phyloP scores from a whole-genome alignment of 2,113 vertebrate genomes.

The Chitala chitala region DNA sequence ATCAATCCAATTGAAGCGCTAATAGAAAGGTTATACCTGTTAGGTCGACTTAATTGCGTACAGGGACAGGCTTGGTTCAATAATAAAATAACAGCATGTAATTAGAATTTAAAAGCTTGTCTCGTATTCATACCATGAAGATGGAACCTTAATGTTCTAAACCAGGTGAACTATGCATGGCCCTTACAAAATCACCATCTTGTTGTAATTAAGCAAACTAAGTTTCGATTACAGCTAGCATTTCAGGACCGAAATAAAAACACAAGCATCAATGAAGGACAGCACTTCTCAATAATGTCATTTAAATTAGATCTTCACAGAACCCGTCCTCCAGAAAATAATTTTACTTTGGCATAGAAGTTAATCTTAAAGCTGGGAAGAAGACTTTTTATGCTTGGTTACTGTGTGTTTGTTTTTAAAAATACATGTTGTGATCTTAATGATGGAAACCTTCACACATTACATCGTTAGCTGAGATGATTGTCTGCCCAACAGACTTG shows the following conservation, averaged over 20 bases:
- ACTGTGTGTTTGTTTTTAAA: too few relatives aligned
- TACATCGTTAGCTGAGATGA: too few relatives aligned
- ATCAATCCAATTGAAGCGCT: neutral
- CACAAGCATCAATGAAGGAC: neutral
- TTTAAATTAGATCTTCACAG: neutral
- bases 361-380: too few relatives aligned
- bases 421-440: too few relatives aligned
- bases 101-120: constrained; percentile 17
- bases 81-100: constrained; percentile 9
- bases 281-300: neutral
- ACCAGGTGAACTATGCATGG: constrained; percentile 21
- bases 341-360: too few relatives aligned
- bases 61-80: neutral
- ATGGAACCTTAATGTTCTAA: constrained; percentile 20
- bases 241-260: neutral
- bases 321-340: neutral
- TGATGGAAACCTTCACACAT: too few relatives aligned
- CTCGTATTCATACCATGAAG: constrained; percentile 15
- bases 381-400: too few relatives aligned
- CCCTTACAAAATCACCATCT: constrained; percentile 22
- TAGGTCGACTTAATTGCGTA: neutral
- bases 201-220: constrained; percentile 18
- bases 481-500: too few relatives aligned
- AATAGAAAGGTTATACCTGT: neutral
- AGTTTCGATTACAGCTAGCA: constrained; percentile 17